A percentile compares a stretch with the other conserved stretches of the same genome.
phyloP scores from a whole-genome alignment of 2,113 vertebrate genomes.

The Tachysurus fulvidraco region DNA sequence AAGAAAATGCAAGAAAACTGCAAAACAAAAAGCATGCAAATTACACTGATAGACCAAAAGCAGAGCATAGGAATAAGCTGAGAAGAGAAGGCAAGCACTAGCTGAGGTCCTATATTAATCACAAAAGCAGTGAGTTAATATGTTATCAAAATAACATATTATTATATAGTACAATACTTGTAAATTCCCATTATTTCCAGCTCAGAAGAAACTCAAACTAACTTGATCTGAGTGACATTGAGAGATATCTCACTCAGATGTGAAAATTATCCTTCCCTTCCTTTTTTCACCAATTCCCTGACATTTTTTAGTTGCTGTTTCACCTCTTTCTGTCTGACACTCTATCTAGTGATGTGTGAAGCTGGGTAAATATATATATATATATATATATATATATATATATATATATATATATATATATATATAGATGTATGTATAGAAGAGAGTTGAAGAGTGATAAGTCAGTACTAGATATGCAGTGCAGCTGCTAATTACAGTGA shows the following conservation, averaged over 20 bases:
- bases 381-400: too few species aligned
- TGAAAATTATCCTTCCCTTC: slow-evolving; percentile 26
- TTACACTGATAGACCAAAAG: neutral
- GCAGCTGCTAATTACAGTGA: slow-evolving; percentile 38
- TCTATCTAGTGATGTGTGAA: slow-evolving; percentile 30
- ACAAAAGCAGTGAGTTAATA: neutral
- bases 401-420: too few species aligned
- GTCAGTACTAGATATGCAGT: slow-evolving; percentile 24
- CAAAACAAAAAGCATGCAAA: slow-evolving; percentile 11
- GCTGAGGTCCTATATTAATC: neutral
- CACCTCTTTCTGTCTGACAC: neutral
- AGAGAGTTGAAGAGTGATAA: slow-evolving; percentile 32
- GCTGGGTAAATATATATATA: neutral
- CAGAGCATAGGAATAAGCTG: neutral
- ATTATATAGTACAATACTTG: neutral
- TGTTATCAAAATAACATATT: neutral
- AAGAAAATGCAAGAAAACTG: slow-evolving; percentile 29
- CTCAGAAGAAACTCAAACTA: neutral
- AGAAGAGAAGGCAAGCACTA: neutral
- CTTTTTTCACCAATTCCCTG: neutral
- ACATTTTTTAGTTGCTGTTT: neutral
- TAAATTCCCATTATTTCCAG: neutral
- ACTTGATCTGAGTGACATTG: neutral
- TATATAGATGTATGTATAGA: neutral
- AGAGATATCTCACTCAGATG: neutral